Percentiles rank a stretch among this genome's conserved stretches.
Conservation (phyloP, 2,888 invertebrate species). For the Heliconius ismenius region DNA sequence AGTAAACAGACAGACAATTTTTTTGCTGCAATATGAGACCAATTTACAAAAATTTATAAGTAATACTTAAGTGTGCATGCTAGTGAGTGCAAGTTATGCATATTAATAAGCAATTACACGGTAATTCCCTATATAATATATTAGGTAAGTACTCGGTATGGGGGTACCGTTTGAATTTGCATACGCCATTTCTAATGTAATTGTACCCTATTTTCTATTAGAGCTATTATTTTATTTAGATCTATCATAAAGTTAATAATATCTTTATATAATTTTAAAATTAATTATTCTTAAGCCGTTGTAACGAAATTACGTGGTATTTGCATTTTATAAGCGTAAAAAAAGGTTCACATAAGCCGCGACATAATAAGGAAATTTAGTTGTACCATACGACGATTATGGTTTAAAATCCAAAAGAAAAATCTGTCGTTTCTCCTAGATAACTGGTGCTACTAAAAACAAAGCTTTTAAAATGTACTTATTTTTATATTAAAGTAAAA, state of each 20-base stretch:
- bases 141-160: conserved; percentile 28
- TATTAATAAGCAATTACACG: conserved; percentile 44
- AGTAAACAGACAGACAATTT: conserved; percentile 7
- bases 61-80: conserved; percentile 26
- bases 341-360: too few species aligned
- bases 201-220: conserved; percentile 6
- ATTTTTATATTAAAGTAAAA: not conserved
- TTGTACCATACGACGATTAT: too few species aligned
- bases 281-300: not conserved
- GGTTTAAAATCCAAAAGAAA: too few species aligned
- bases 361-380: too few species aligned
- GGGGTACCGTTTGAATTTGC: conserved; percentile 50
- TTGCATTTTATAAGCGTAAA: too few species aligned
- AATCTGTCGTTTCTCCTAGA: too few species aligned
- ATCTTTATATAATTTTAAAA: not conserved
- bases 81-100: conserved; percentile 36
- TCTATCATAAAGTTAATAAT: conserved; percentile 6
- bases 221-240: conserved; percentile 8
- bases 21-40: not conserved
- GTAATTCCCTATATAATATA: conserved; percentile 44
- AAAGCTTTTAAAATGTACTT: not conserved
- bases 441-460: not conserved
- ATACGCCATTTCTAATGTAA: conserved; percentile 48
- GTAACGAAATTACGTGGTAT: not conserved
- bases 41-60: conserved; percentile 12